Base-by-base conservation (phyloP, 2,797 vertebrate genomes). In the Brotula barbata region DNA sequence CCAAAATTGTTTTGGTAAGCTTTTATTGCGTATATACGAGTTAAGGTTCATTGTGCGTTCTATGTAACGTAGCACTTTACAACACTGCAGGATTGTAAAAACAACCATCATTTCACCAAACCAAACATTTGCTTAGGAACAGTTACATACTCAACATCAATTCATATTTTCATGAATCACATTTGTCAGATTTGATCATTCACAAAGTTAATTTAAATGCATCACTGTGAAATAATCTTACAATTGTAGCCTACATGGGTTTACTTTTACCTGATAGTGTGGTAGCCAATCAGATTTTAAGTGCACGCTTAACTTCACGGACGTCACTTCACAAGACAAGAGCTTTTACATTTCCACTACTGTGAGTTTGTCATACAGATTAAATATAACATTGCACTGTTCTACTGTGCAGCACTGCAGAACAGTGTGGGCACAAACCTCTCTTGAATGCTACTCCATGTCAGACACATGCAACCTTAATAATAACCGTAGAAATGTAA, bases 61-160 rank as follows among this genome's bases (percentile, higher is more conserved):
- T 69, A 75, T 69, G 77, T 85, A 70, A 74, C 43, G 71, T 55
- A 74, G 73, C 79, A 86, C 80, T 79, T 81, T 75, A 89, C 85
- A 78, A 84, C 74, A 88, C 83, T 76, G 85, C 62, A 77, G 80
- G 77, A 84, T 75, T 74, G 72, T 78, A 78, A 69, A 58, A 85
- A 86, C 71, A 60, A 61, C 67, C 77, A 84, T 75, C 73, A 73
- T 77, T 71, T 77, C 73, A 88, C 82, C 66, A 86, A 83, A 84
- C 66, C 80, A 68, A 80, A 55, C 58, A 78, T 56, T 79, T 72
- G 58, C 75, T 79, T 51, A 62, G 43, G 77, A 75, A 77, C 67
- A 44, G 56, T 50, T 74, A 77, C 60, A 82, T 64, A 79, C 41
- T 42, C 15, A 83, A 89, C 79, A 86, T 75, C 62, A 36, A 81